Evolutionary conservation across 2,888 invertebrate species (phyloP).

Genomic region (Limnephilus lunatus): DNA sequence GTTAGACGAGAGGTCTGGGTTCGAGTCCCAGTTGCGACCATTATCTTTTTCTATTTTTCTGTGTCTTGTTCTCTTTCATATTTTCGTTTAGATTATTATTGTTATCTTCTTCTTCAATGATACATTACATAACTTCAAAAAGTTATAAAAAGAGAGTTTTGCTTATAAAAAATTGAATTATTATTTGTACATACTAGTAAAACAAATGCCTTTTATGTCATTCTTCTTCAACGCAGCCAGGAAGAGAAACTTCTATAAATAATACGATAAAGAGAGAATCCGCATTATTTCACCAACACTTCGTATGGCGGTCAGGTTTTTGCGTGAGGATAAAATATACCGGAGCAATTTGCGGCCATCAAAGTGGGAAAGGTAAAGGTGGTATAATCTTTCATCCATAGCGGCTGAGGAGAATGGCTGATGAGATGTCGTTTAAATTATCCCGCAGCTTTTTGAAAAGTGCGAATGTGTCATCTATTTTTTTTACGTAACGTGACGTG

Average conservation of each 20-base stretch:
- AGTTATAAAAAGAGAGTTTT: too few relatives aligned
- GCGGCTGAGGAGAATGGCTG: neutral
- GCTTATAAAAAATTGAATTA: too few relatives aligned
- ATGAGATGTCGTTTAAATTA: neutral
- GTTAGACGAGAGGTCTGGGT: too few relatives aligned
- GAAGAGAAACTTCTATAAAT: neutral
- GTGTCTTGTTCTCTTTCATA: too few relatives aligned
- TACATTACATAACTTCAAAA: too few relatives aligned
- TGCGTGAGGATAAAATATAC: neutral
- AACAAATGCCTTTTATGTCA: neutral
- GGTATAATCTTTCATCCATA: neutral
- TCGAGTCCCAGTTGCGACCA: too few relatives aligned
- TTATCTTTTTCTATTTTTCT: too few relatives aligned
- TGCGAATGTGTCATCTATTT: neutral
- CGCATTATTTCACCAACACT: neutral
- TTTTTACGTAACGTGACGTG: neutral
- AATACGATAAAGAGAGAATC: conserved; percentile 13
- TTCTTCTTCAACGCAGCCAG: neutral
- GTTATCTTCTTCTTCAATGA: too few relatives aligned
- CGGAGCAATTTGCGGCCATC: conserved; percentile 15
- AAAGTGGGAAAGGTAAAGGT: conserved; percentile 6
- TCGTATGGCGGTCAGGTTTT: conserved; percentile 20
- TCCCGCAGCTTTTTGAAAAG: neutral
- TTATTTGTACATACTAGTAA: neutral
- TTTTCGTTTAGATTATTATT: too few relatives aligned